A percentile compares a stretch with the other conserved stretches of the same genome.
Evolutionary conservation across 2,888 invertebrate genomes (phyloP).

Genomic region (Mesochorus sp.): DNA sequence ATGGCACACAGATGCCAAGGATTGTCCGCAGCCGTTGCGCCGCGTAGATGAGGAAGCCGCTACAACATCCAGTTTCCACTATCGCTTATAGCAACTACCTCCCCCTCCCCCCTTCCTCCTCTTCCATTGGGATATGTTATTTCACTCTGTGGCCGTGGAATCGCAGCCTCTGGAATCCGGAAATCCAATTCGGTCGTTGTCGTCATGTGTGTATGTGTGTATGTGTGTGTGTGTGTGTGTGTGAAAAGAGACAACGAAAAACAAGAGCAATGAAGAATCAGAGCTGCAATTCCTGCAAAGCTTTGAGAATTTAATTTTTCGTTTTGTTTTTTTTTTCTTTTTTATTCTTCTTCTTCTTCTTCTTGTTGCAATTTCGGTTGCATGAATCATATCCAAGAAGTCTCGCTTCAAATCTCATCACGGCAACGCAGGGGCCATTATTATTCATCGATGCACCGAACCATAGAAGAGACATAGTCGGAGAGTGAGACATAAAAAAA

Average conservation of each 20-base stretch:
- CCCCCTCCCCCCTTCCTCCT: no score
- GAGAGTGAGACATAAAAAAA: background rate
- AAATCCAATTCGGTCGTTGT: conserved; percentile 43
- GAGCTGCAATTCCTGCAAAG: background rate
- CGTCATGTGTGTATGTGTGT: no score
- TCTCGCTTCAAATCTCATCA: no score
- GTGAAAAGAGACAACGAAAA: conserved; percentile 49
- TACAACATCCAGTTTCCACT: conserved; percentile 16
- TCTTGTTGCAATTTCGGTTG: background rate
- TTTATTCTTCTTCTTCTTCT: background rate
- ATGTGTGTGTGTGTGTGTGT: no score
- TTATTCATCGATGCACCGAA: conserved; percentile 51
- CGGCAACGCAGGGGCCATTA: background rate
- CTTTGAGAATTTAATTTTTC: conserved; percentile 6
- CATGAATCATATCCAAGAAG: background rate
- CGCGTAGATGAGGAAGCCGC: conserved; percentile 29
- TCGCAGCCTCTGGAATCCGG: background rate
- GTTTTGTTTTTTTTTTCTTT: background rate
- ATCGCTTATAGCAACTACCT: conserved; percentile 51
- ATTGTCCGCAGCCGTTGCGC: conserved; percentile 61
- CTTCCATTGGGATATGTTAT: background rate
- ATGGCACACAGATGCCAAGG: conserved; percentile 60
- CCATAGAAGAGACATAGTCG: conserved; percentile 7
- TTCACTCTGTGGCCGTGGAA: conserved; percentile 7
- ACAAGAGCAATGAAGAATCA: conserved; percentile 26